phyloP scores from a whole-genome alignment of 2,888 invertebrate genomes.

The Leptopilina myrica region DNA sequence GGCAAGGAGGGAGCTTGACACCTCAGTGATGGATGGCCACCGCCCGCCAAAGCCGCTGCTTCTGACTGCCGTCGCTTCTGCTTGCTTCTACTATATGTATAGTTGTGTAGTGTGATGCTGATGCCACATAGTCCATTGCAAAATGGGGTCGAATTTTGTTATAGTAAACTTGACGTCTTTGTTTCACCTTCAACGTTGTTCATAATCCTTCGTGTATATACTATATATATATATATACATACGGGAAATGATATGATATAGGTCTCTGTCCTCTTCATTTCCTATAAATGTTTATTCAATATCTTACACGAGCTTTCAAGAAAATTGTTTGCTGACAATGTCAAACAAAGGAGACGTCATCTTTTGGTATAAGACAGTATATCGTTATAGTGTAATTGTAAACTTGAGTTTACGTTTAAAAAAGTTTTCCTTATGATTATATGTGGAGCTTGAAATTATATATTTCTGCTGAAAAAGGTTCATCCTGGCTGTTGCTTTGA shows the following conservation, averaged over 20 bases:
- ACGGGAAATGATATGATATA: too few relatives aligned
- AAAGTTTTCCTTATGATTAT: too few relatives aligned
- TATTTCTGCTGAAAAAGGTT: too few relatives aligned
- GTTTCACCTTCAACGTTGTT: slow-evolving; percentile 20
- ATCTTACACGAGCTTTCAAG: slow-evolving; percentile 3
- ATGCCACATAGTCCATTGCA: slow-evolving; percentile 39
- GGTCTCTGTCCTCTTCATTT: too few relatives aligned
- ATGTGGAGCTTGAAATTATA: too few relatives aligned
- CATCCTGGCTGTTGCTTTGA: too few relatives aligned
- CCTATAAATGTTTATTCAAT: neutral
- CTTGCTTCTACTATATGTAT: slow-evolving; percentile 36
- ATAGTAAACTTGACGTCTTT: slow-evolving; percentile 19
- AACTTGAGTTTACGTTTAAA: too few relatives aligned
- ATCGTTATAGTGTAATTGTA: too few relatives aligned
- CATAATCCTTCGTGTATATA: too few relatives aligned
- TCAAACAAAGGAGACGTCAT: too few relatives aligned
- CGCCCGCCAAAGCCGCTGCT: slow-evolving; percentile 69
- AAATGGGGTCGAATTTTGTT: slow-evolving; percentile 39
- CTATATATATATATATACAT: too few relatives aligned
- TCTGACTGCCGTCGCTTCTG: slow-evolving; percentile 53
- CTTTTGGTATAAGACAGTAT: too few relatives aligned
- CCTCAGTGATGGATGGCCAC: slow-evolving; percentile 74
- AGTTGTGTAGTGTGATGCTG: slow-evolving; percentile 54
- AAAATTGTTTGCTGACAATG: slow-evolving; percentile 5
- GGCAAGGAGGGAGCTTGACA: slow-evolving; percentile 72